Conservation (phyloP, 2,113 vertebrate genomes). For the Alouatta palliata region DNA sequence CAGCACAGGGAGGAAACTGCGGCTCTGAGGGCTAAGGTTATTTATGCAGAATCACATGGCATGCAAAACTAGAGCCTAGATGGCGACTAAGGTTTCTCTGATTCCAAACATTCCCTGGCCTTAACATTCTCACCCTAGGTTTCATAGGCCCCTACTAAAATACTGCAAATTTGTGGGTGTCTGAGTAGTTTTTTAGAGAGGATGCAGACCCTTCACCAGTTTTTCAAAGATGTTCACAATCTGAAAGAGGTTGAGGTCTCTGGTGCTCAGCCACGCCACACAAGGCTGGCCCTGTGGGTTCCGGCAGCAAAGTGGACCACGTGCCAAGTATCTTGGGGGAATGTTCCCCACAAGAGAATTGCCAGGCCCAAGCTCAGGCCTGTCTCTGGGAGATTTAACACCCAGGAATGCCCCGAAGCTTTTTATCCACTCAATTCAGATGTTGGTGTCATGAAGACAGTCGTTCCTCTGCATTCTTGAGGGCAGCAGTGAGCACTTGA, state of each 20-base stretch:
- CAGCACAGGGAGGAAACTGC: background rate
- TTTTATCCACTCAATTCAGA: background rate
- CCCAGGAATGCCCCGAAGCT: background rate
- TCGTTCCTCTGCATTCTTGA: background rate
- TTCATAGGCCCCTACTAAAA: background rate
- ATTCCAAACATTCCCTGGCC: background rate
- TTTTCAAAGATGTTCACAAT: background rate
- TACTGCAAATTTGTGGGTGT: background rate
- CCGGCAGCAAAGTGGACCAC: background rate
- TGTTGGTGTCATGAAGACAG: background rate
- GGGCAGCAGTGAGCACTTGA: background rate
- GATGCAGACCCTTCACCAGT: background rate
- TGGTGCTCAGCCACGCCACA: rapidly evolving
- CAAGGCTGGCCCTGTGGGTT: background rate
- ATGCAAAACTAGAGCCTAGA: background rate
- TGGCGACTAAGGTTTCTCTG: background rate
- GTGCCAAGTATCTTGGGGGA: background rate
- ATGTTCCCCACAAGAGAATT: background rate
- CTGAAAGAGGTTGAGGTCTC: background rate
- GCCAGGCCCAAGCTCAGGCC: background rate
- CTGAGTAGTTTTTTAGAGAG: background rate
- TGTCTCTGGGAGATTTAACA: background rate
- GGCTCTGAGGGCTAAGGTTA: background rate
- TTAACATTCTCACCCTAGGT: background rate
- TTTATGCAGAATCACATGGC: background rate